Evolutionary conservation across 2,113 vertebrate species (phyloP).

Genomic region (Elgaria multicarinata): DNA sequence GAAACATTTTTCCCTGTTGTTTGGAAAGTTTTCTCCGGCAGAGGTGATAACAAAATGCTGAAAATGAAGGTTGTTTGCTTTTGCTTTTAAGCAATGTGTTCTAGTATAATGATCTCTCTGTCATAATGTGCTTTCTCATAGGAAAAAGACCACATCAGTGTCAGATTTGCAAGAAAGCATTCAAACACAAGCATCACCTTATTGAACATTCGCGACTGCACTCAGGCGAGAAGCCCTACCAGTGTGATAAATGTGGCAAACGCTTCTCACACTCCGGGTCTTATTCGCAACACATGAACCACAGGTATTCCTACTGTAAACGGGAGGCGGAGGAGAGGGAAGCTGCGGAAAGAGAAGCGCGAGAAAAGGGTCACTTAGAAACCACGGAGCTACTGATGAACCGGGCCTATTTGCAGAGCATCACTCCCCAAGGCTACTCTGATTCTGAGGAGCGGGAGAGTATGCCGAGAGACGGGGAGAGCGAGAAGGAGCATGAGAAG

Average conservation of each 20-base stretch:
- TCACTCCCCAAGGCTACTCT: constrained; percentile 94
- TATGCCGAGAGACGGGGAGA: constrained; percentile 90
- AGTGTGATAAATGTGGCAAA: constrained; percentile 99
- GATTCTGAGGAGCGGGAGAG: constrained; percentile 95
- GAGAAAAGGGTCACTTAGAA: constrained; percentile 96
- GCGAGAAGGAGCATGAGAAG: constrained; percentile 90
- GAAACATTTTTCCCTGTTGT: neutral
- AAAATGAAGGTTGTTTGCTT: neutral
- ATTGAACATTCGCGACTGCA: constrained; percentile 98
- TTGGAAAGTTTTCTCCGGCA: neutral
- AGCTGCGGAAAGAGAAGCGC: constrained; percentile 94
- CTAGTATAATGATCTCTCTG: constrained; percentile 53
- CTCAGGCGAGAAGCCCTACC: constrained; percentile 99
- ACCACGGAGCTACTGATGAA: constrained; percentile 97
- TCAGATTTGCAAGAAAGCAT: constrained; percentile 99
- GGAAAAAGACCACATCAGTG: constrained; percentile 99
- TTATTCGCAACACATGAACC: constrained; percentile 99
- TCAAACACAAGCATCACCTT: constrained; percentile 99
- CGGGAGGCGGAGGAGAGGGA: constrained; percentile 98
- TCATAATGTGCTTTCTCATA: constrained; percentile 79
- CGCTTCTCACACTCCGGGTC: constrained; percentile 99
- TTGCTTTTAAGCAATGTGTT: neutral
- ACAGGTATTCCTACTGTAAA: constrained; percentile 99
- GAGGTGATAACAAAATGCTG: neutral
- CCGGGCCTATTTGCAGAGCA: constrained; percentile 96